Evolutionary conservation across 2,888 invertebrate species (phyloP), one percentile per base, ranked within the genome.

Genomic region (Lagria hirta): DNA sequence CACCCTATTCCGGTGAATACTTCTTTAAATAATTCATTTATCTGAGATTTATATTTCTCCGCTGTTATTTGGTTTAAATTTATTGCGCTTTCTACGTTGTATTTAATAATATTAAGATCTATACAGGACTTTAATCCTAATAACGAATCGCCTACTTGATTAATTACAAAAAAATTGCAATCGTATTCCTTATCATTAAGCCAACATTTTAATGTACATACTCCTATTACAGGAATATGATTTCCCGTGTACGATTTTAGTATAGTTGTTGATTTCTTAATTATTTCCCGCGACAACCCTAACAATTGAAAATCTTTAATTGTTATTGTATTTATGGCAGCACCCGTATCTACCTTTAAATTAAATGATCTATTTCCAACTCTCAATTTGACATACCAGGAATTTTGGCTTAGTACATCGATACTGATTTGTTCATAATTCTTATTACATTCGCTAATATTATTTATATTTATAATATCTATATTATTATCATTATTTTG

Each of bases 321-420:
- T n/a, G n/a, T n/a, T n/a, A 43, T 37, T 15, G 45, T 26, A 48
- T 52, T 52, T 10, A 32, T 48, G 26, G 16, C 36, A 12, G 48
- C 47, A 8, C 52, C 47, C n/a, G 33, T 44, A 26, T n/a, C n/a
- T n/a, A n/a, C 26, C 40, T 41, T 40, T 24, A 11, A 30, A 4
- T 12, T 30, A 35, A 40, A 30, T 38, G 17, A 13, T 27, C 34
- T 33, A 14, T 45, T 36, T 29, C 45, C 45, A 13, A 51, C 43
- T 26, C 8, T 14, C 20, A 51, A 35, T 24, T 51, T 21, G 20
- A 38, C 8, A n/a, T 28, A 12, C 8, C 12, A 11, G 23, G n/a
- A n/a, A n/a, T n/a, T 23, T 17, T 24, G 4, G 4, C 5, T 24
- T 4, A 24, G 10, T 24, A 10, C 24, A n/a, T 14, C n/a, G 3